Evolutionary conservation across 23 tunicate genomes (phyloP), one percentile per base, ranked within the genome.

Genomic region (Oikopleura dioica): DNA sequence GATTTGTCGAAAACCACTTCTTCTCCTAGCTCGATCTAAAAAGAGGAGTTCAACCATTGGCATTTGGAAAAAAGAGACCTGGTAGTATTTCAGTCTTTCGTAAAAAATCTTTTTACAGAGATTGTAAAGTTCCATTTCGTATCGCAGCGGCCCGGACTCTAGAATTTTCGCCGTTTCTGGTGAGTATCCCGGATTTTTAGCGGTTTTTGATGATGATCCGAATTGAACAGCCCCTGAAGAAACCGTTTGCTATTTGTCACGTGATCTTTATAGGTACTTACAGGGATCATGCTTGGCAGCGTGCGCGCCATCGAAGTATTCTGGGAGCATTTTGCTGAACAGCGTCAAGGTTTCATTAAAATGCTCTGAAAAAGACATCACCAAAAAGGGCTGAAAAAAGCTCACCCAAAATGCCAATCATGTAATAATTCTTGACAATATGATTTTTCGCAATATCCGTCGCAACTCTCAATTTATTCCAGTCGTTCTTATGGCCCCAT

Each of bases 211-310:
- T 31, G 30, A 28, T 24, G 72, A 23, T 63, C 72, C 72, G 26
- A 63, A 63, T 28, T 63, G 16, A 2, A 63, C 72, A 21, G 72
- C 72, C 72, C 72, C 72, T 63, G 33, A 63, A 63, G 72, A 44
- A 9, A 9, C 16, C 16, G n/a, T n/a, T n/a, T n/a, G n/a, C n/a
- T n/a, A n/a, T 44, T 44, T 44, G 9, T 44, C 55, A 44, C 55
- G 21, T 9, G 21, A 44, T 44, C 21, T 44, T 44, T 9, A 44
- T 44, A 9, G 21, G 21, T 44, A 63, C 72, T 63, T 28, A 63
- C 72, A 63, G 16, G 72, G 72, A 63, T 63, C 72, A 31, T 63
- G 72, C 26, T 63, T 63, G 30, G 72, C 72, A 5, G 72, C 72
- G 33, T 63, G 72, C 26, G 72, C 72, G 26, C 72, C 72, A 2